Percentiles rank a stretch among this genome's conserved stretches.
These are phyloP conservation scores for Ips typographus DNA, from an alignment of 1,140 invertebrate species.

Conservation along the genomic window DNA sequence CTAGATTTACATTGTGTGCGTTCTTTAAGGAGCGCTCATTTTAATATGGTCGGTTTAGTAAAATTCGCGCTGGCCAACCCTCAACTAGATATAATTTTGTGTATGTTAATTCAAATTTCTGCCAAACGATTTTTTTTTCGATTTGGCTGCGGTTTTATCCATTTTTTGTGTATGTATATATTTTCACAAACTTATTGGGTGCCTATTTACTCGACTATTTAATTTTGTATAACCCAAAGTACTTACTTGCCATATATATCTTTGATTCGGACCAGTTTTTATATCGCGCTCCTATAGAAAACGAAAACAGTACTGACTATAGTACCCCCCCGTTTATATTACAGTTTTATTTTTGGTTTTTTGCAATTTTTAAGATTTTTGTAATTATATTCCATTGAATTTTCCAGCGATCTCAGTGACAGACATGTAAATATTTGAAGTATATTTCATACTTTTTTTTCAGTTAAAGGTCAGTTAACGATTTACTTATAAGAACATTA, in stretches of 20 bases:
- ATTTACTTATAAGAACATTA: conserved; percentile 28
- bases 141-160: neutral
- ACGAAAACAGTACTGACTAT: too few relatives aligned
- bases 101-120: neutral
- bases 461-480: conserved; percentile 45
- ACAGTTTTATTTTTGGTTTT: conserved; percentile 14
- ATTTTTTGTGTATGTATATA: neutral
- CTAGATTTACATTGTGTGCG: neutral
- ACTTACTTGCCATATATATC: conserved; percentile 1
- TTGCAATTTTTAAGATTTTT: conserved; percentile 35
- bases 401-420: conserved; percentile 49
- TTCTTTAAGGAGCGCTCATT: conserved; percentile 4
- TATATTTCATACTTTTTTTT: conserved; percentile 41
- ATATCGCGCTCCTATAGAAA: too few relatives aligned
- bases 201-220: conserved; percentile 24
- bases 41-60: too few relatives aligned
- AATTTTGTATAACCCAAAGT: neutral
- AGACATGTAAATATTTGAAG: conserved; percentile 46
- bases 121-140: neutral
- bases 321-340: neutral
- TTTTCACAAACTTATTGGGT: conserved; percentile 16
- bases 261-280: too few relatives aligned
- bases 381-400: conserved; percentile 48
- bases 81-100: too few relatives aligned
- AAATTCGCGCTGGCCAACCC: too few relatives aligned